Evolutionary conservation across 1,140 invertebrate genomes (phyloP), one percentile per base, ranked within the genome.

Genomic region (Neuroterus valhalla): DNA sequence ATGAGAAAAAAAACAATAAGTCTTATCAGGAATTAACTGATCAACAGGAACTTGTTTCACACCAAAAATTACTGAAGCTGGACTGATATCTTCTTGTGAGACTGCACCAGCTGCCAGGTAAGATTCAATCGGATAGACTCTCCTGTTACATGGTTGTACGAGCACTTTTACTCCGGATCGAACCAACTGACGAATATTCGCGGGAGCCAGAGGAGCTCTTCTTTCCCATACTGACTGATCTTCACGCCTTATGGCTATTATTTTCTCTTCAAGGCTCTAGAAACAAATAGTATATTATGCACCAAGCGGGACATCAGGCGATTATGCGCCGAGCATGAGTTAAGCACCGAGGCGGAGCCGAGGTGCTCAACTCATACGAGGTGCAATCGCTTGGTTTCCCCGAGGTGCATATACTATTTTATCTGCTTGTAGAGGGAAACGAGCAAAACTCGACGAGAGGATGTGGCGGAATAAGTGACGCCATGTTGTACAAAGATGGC

Each of bases 211-310:
- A 0, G 99, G 97, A 0, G 98, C 98, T 77, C 98, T 91, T 81
- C 99, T 91, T 89, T 99, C 99, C 99, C 99, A 99, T 83, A 99
- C 96, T 84, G 96, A 98, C 83, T 99, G 97, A 86, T 99, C 98
- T 90, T 99, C 98, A 38, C 98, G 89, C 15, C 96, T 91, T 78
- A 97, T 96, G 11, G 95, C 96, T 82, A 97, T 95, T n/a, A 95
- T 91, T 78, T 93, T 94, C 6, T 87, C 88, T 73, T 87, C 86
- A 5, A 90, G 73, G 23, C 71, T 84, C 84, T 89, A 70, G 38
- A 66, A 69, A 73, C n/a, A n/a, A n/a, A n/a, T n/a, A n/a, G n/a
- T n/a, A n/a, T n/a, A n/a, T n/a, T n/a, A n/a, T n/a, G n/a, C n/a
- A n/a, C n/a, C n/a, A n/a, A n/a, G n/a, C n/a, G n/a, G n/a, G n/a